A percentile compares a stretch with the other conserved stretches of the same genome.
Evolutionary conservation across 2,797 vertebrate species (phyloP).

Genomic region (Sebastes nivosus): DNA sequence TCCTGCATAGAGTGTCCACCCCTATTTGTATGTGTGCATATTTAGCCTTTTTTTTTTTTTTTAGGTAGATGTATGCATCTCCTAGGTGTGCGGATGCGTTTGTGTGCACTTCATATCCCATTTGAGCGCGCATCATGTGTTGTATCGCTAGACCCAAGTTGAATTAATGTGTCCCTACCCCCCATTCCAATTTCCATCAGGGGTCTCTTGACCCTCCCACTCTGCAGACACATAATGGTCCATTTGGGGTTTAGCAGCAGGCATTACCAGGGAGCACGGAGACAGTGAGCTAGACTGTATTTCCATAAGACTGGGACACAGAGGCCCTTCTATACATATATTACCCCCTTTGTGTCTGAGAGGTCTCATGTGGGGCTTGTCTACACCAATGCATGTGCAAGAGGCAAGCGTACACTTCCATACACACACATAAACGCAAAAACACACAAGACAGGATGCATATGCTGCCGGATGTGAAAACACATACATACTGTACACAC

Average conservation of each 20-base stretch:
- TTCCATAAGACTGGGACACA: conserved; percentile 81
- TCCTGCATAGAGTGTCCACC: conserved; percentile 1
- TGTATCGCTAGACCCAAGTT: conserved; percentile 51
- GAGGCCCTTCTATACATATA: conserved; percentile 80
- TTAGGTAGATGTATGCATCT: conserved; percentile 25
- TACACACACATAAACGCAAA: not conserved
- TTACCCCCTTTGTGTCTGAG: conserved; percentile 81
- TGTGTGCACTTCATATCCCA: conserved; percentile 21
- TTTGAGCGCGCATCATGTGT: conserved; percentile 25
- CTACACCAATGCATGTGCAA: conserved; percentile 31
- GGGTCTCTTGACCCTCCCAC: conserved; percentile 80
- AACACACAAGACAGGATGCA: conserved; percentile 7
- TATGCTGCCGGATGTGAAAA: not conserved
- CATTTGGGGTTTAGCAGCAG: conserved; percentile 79
- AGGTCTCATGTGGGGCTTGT: conserved; percentile 62
- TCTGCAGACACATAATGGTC: conserved; percentile 78
- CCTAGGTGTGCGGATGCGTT: conserved; percentile 9
- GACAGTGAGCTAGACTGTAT: conserved; percentile 73
- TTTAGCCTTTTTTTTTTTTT: conserved; percentile 14
- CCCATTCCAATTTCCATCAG: conserved; percentile 69
- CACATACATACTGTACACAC: not conserved
- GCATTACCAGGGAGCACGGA: conserved; percentile 66
- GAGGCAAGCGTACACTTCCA: not conserved
- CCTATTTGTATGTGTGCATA: conserved; percentile 40
- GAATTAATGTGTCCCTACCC: conserved; percentile 73